phyloP scores from a whole-genome alignment of 2,113 vertebrate species.

The Cyphomyrus plagiostoma region DNA sequence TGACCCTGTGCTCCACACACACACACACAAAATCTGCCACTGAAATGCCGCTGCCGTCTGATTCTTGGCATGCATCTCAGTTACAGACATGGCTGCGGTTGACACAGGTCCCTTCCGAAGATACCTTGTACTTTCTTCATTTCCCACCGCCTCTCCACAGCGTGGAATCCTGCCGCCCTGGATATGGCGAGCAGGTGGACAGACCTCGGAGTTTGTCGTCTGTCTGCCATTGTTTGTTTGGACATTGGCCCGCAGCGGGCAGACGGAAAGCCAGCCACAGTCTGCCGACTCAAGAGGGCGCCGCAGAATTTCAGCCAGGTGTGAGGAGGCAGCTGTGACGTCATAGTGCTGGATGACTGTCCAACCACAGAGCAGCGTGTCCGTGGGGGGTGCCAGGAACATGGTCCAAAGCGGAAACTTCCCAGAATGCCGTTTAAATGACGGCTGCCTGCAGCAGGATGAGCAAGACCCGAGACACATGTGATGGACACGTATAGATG shows the following conservation, averaged over 20 bases:
- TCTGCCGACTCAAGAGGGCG: background rate
- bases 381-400: background rate
- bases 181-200: background rate
- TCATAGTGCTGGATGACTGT: background rate
- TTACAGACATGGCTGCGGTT: background rate
- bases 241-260: conserved; percentile 19
- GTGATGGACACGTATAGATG: background rate
- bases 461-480: background rate
- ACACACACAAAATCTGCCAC: background rate
- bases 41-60: background rate
- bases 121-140: background rate
- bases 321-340: conserved; percentile 11
- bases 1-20: background rate
- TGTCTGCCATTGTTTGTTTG: conserved; percentile 36
- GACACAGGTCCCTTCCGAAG: background rate
- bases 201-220: background rate
- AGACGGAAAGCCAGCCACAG: conserved; percentile 42
- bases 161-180: background rate
- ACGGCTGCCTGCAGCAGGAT: background rate
- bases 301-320: conserved; percentile 26
- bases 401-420: background rate
- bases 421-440: background rate
- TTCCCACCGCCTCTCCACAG: background rate
- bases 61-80: background rate
- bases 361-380: background rate